phyloP scores from a whole-genome alignment of 2,888 invertebrate species.

The Lasioglossum morio region DNA sequence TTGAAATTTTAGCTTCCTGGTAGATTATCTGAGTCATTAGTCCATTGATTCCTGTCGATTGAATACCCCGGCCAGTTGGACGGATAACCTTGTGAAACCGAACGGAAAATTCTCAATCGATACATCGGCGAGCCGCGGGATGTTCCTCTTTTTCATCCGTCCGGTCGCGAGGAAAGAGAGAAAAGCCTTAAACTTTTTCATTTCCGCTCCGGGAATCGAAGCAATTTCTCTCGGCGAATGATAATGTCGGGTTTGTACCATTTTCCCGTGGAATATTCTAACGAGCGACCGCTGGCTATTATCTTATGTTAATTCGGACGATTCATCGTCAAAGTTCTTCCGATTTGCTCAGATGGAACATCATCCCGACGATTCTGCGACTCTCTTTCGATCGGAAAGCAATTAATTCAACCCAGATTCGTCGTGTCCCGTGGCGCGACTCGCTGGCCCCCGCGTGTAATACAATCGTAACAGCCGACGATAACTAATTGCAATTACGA shows the following conservation, averaged over 20 bases:
- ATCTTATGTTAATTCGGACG: slow-evolving; percentile 21
- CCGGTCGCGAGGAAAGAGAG: background rate
- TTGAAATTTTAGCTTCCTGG: background rate
- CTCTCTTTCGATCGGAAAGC: slow-evolving; percentile 15
- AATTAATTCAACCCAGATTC: slow-evolving; percentile 51
- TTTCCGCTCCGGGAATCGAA: background rate
- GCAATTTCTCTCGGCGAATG: background rate
- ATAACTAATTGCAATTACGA: slow-evolving; percentile 56
- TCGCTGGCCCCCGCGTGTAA: background rate
- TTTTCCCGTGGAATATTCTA: slow-evolving; percentile 12
- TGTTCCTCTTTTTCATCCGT: background rate
- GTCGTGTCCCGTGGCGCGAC: background rate
- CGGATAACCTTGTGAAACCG: background rate
- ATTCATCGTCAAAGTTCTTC: slow-evolving; percentile 17
- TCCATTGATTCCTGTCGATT: background rate
- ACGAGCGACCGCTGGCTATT: slow-evolving; percentile 4
- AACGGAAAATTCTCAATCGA: slow-evolving; percentile 26
- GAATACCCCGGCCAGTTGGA: background rate
- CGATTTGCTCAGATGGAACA: background rate
- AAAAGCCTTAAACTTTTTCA: background rate
- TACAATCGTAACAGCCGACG: slow-evolving; percentile 12
- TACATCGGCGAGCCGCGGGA: slow-evolving; percentile 6
- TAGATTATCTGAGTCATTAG: background rate
- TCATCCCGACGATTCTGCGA: no score
- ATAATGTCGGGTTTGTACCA: slow-evolving; percentile 11